A percentile compares a stretch with the other conserved stretches of the same genome.
phyloP scores from a whole-genome alignment of 2,113 vertebrate species.

The Candoia aspera region DNA sequence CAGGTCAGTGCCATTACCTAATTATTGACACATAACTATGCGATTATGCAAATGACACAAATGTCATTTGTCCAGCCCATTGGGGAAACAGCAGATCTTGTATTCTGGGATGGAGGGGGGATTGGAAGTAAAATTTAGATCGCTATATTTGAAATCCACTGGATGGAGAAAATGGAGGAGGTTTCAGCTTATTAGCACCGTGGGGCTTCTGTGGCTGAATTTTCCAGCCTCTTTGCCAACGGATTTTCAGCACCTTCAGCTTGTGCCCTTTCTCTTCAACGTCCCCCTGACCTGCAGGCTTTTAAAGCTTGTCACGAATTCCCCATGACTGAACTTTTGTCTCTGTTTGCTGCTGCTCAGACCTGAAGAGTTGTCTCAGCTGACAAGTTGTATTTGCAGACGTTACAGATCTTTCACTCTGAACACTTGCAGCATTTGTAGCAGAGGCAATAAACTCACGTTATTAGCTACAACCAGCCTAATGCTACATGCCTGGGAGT shows the following conservation, averaged over 20 bases:
- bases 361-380: neutral
- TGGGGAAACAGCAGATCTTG: neutral
- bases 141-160: neutral
- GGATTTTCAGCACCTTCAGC: neutral
- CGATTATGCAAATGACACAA: neutral
- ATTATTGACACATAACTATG: neutral
- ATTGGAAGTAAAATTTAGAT: neutral
- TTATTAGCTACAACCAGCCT: neutral
- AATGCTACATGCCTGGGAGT: neutral
- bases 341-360: neutral
- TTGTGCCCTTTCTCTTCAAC: neutral
- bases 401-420: neutral
- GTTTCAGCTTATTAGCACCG: neutral
- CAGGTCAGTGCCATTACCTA: neutral
- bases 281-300: neutral
- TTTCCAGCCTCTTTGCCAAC: no score
- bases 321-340: neutral
- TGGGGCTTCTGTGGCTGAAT: neutral
- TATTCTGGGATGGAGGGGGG: neutral
- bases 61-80: neutral
- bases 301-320: neutral
- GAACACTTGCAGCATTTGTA: neutral
- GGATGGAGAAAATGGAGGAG: neutral
- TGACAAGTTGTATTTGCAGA: neutral
- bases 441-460: neutral